A percentile compares a stretch with the other conserved stretches of the same genome.
Conservation (phyloP, 2,113 vertebrate genomes). For the Cheirogaleus medius region DNA sequence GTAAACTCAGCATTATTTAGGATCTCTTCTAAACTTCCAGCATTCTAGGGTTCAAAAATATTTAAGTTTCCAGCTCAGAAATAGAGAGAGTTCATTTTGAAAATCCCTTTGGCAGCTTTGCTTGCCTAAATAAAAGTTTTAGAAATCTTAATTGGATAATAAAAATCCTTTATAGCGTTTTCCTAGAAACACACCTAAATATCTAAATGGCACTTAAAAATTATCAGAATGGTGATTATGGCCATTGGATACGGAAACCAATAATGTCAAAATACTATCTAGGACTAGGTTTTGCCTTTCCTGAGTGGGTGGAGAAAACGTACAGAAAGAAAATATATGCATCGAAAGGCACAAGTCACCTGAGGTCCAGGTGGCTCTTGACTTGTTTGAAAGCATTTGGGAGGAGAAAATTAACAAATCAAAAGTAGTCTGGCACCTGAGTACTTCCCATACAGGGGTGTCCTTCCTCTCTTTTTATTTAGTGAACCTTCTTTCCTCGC, state of each 20-base stretch:
- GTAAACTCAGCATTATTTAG: conserved; percentile 28
- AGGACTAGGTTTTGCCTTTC: not conserved
- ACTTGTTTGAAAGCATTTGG: not conserved
- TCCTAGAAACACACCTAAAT: conserved; percentile 38
- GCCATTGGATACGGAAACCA: not conserved
- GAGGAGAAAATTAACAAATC: not conserved
- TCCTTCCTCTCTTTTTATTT: not conserved
- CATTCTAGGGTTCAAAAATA: not conserved
- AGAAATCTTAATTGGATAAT: conserved; percentile 30
- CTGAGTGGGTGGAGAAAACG: not conserved
- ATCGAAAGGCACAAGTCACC: not conserved
- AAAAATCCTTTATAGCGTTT: conserved; percentile 23
- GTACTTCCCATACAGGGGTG: not conserved
- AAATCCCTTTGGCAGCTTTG: conserved; percentile 15
- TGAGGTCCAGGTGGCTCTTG: not conserved
- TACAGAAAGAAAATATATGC: conserved; percentile 4
- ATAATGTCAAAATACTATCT: not conserved
- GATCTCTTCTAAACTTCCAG: conserved; percentile 22
- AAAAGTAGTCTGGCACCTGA: not conserved
- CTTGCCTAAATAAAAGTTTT: conserved; percentile 31
- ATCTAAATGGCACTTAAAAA: not conserved
- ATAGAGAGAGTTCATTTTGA: not conserved
- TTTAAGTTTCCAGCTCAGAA: conserved; percentile 46
- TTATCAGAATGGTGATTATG: not conserved
- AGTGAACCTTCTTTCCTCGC: not conserved